phyloP scores from a whole-genome alignment of 2,113 vertebrate species.

The Tragelaphus strepsiceros region DNA sequence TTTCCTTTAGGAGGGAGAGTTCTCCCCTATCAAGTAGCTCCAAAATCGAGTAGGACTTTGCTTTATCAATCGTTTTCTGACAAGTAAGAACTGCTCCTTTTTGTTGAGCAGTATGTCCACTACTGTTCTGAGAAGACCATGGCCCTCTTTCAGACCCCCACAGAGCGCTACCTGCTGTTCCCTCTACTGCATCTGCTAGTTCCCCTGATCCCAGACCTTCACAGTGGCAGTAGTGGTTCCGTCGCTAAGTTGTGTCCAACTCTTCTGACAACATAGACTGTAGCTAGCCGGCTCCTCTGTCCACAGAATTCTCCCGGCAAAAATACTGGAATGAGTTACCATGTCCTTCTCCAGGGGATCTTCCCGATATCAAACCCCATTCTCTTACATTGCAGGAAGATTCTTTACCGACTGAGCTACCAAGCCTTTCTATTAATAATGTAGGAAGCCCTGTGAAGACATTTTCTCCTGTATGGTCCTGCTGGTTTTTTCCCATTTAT shows the following conservation, averaged over 20 bases:
- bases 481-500: background rate
- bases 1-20: background rate
- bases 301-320: background rate
- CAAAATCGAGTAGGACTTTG: background rate
- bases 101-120: too few relatives aligned
- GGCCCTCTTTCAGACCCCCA: background rate
- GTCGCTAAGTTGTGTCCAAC: background rate
- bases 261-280: background rate
- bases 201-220: background rate
- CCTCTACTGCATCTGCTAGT: background rate
- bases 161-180: rapidly evolving
- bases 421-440: background rate
- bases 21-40: background rate
- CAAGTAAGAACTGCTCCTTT: background rate
- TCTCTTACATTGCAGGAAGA: background rate
- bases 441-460: background rate
- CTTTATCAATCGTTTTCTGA: background rate
- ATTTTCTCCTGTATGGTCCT: background rate
- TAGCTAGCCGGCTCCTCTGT: background rate
- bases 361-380: background rate
- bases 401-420: background rate
- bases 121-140: background rate
- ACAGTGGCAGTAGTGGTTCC: background rate
- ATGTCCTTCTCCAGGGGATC: background rate
- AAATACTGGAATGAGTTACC: background rate